Conservation (phyloP, 1,140 invertebrate genomes). For the Brachionus asplanchnoidis region DNA sequence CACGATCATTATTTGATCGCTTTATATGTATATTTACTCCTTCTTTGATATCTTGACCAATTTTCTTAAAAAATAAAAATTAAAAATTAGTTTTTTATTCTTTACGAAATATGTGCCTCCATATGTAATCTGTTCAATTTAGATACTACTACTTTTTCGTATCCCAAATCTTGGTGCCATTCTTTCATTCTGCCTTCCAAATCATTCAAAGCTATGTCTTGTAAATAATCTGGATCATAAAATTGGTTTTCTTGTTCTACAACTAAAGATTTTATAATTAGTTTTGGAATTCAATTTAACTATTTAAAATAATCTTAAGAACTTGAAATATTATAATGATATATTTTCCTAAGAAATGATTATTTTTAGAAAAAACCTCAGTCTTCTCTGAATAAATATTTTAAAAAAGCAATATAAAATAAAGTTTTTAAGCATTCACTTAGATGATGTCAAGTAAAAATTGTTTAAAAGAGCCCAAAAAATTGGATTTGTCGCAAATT, state of each 20-base stretch:
- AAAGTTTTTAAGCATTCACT: too few species aligned
- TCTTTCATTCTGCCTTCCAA: conserved; percentile 30
- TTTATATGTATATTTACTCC: neutral
- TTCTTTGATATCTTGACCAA: neutral
- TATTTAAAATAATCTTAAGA: too few species aligned
- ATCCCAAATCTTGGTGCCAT: conserved; percentile 23
- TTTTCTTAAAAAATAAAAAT: neutral
- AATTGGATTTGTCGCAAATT: too few species aligned
- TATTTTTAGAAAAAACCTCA: too few species aligned
- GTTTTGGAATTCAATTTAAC: neutral
- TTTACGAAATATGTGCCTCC: neutral
- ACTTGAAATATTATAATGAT: too few species aligned
- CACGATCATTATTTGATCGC: neutral
- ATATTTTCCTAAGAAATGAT: too few species aligned
- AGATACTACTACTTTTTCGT: neutral
- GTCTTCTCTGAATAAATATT: too few species aligned
- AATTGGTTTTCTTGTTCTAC: neutral
- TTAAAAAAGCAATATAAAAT: too few species aligned
- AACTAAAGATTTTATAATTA: neutral
- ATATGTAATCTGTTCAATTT: neutral
- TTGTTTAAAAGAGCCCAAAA: too few species aligned
- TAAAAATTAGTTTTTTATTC: neutral
- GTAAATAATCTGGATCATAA: neutral
- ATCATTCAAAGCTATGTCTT: neutral
- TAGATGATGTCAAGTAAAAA: too few species aligned